A percentile compares a stretch with the other conserved stretches of the same genome.
Conservation (phyloP, 2,113 vertebrate species). For the Paralichthys olivaceus region DNA sequence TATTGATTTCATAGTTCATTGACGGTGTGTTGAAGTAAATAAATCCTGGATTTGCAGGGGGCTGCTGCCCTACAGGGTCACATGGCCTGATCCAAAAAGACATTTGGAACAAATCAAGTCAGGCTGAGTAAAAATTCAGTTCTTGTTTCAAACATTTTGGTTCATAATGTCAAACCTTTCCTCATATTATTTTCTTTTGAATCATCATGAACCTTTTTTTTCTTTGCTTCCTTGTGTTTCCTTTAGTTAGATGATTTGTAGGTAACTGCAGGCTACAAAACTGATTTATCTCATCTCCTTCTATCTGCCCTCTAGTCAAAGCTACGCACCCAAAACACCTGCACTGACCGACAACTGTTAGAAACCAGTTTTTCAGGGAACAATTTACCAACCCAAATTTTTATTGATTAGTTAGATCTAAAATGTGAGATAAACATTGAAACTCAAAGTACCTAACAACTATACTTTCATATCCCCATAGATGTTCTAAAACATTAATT, state of each 20-base stretch:
- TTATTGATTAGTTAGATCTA: too few species aligned
- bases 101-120: neutral
- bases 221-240: neutral
- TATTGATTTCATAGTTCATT: constrained; percentile 55
- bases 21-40: constrained; percentile 36
- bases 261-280: too few species aligned
- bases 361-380: too few species aligned
- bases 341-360: neutral
- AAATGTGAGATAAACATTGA: too few species aligned
- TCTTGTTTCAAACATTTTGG: neutral
- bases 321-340: neutral
- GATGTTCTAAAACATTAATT: neutral
- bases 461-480: neutral
- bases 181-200: neutral
- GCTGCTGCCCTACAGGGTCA: constrained; percentile 17
- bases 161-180: too few species aligned
- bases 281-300: too few species aligned
- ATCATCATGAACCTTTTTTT: neutral
- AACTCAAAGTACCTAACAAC: neutral
- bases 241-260: neutral
- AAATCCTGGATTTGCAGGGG: constrained; percentile 19
- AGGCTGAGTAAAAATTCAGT: neutral
- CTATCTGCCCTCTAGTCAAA: too few species aligned
- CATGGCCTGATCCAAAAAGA: constrained; percentile 14
- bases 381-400: too few species aligned